These are phyloP conservation scores for Pseudomyrmex cubaensis DNA, from an alignment of 1,140 invertebrate genomes.

Conservation along the genomic window DNA sequence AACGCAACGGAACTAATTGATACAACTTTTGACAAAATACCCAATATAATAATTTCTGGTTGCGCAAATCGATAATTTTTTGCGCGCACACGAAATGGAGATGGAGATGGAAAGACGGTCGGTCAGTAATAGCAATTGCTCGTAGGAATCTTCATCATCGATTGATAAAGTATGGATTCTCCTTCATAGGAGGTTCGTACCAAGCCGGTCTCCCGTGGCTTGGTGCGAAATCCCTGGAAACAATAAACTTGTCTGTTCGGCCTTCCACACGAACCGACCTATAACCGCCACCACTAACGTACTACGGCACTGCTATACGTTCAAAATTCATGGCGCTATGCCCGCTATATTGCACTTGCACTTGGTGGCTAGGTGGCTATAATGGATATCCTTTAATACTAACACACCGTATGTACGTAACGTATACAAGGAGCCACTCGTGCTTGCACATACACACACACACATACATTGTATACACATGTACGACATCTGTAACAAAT, in stretches of 20 bases:
- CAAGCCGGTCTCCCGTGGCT: slow-evolving; percentile 2
- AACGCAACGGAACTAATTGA: too few species aligned
- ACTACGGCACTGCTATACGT: slow-evolving; percentile 67
- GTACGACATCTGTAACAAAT: not conserved
- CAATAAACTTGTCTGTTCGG: slow-evolving; percentile 70
- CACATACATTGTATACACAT: not conserved
- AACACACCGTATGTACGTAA: slow-evolving; percentile 52
- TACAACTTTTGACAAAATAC: too few species aligned
- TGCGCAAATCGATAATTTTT: too few species aligned
- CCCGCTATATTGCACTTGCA: slow-evolving; percentile 78
- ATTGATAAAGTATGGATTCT: slow-evolving; percentile 35
- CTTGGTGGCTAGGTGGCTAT: slow-evolving; percentile 73
- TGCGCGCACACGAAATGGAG: too few species aligned
- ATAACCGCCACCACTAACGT: slow-evolving; percentile 67
- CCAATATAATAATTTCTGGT: too few species aligned
- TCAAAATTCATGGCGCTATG: slow-evolving; percentile 79
- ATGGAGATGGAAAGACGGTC: not conserved
- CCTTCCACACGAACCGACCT: slow-evolving; percentile 61
- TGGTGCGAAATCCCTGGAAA: slow-evolving; percentile 64
- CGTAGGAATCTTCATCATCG: slow-evolving; percentile 4
- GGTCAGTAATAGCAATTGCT: slow-evolving; percentile 15
- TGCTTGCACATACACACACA: slow-evolving; percentile 28
- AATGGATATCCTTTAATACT: slow-evolving; percentile 80
- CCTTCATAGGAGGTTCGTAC: slow-evolving; percentile 47
- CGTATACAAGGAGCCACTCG: slow-evolving; percentile 52